Evolutionary conservation across 2,888 invertebrate genomes (phyloP), one percentile per base, ranked within the genome.

Genomic region (Spodoptera exigua): DNA sequence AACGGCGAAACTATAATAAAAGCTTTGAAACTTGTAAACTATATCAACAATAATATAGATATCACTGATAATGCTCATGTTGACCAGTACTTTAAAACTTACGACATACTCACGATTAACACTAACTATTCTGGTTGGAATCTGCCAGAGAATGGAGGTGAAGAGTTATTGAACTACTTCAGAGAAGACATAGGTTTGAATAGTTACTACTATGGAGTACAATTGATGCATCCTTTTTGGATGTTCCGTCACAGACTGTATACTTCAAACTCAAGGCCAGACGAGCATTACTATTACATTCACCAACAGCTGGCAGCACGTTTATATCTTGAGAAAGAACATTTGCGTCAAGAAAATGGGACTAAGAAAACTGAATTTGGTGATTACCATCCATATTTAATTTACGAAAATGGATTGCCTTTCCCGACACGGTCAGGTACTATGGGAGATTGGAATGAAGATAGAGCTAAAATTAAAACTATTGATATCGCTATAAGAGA

Each of bases 121-220:
- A 82, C 86, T 9, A 93, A 94, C 69, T 93, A 93, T 71, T 93
- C 93, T 1, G 88, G 93, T 49, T 95, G 95, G 95, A 95, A 95
- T 78, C 62, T 94, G 85, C 80, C 87, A 74, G 75, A 90, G 85
- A 85, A 88, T 54, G 88, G 85, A 58, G 90, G 92, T 51, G 95
- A 95, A 68, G 91, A 94, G 70, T 89, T 92, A 55, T 78, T 96
- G 11, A 95, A 95, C 58, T 96, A 96, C 77, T 96, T 96, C 78
- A 95, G 95, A 66, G 96, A 96, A 89, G 96, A 96, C 69, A 89
- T 96, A 55, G 95, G 94, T 18, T 80, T 96, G 11, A 96, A 95
- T 79, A 88, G 93, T 44, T 96, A 94, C 81, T 95, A 96, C 82
- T 95, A 94, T 70, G 95, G 94, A 67, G 85, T 95, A 70, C 95